phyloP scores from a whole-genome alignment of 2,113 vertebrate species.

The Panthera leo region DNA sequence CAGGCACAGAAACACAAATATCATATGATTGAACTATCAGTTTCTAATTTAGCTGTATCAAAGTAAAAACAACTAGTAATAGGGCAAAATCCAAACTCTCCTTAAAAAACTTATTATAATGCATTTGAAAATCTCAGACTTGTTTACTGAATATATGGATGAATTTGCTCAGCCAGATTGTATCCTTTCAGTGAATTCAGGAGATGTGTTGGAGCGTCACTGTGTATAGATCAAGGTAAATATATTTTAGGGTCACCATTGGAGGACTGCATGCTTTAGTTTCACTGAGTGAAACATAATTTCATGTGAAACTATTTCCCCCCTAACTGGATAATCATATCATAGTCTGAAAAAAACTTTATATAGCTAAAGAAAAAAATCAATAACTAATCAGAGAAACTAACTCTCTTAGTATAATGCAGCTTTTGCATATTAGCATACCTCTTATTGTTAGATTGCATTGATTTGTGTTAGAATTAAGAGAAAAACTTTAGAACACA shows the following conservation, averaged over 20 bases:
- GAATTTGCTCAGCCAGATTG: not conserved
- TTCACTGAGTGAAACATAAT: not conserved
- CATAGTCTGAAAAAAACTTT: not conserved
- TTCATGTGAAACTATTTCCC: not conserved
- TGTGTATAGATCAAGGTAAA: not conserved
- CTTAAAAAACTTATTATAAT: not conserved
- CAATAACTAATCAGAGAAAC: not conserved
- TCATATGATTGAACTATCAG: not conserved
- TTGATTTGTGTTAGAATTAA: not conserved
- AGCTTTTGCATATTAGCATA: not conserved
- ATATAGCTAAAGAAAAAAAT: not conserved
- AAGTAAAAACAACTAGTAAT: not conserved
- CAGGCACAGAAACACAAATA: too few relatives aligned
- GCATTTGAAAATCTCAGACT: not conserved
- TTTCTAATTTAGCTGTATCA: not conserved
- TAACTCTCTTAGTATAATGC: not conserved
- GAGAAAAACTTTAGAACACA: not conserved
- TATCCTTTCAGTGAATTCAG: not conserved
- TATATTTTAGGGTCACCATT: not conserved
- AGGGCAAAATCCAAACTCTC: not conserved
- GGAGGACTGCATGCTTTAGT: not conserved
- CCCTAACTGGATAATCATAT: not conserved
- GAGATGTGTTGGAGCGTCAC: not conserved
- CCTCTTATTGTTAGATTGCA: not conserved
- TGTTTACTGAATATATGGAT: not conserved